These are phyloP conservation scores for Pachyrhynchus sulphureomaculatus DNA, from an alignment of 1,140 invertebrate genomes.

Conservation along the genomic window DNA sequence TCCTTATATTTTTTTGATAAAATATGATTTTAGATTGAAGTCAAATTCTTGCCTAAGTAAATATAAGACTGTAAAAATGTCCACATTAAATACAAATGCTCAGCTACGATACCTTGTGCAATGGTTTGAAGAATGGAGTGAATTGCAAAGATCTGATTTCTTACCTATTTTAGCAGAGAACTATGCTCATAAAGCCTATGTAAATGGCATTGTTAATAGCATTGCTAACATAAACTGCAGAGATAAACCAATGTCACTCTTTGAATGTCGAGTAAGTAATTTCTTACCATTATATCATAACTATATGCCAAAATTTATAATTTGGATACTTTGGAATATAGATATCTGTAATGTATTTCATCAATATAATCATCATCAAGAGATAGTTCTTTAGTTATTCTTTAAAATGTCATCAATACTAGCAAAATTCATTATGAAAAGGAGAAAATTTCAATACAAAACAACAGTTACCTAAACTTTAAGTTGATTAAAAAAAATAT, in stretches of 20 bases:
- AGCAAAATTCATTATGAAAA: too few species aligned
- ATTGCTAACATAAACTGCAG: conserved; percentile 67
- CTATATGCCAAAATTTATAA: too few species aligned
- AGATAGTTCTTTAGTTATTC: too few species aligned
- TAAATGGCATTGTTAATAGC: conserved; percentile 73
- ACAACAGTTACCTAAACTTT: too few species aligned
- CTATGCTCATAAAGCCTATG: conserved; percentile 59
- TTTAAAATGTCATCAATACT: too few species aligned
- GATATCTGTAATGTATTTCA: too few species aligned
- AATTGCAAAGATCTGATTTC: conserved; percentile 83
- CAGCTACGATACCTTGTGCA: conserved; percentile 77
- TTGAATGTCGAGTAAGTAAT: conserved; percentile 76
- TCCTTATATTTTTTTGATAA: too few species aligned
- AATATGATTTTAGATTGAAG: conserved; percentile 15
- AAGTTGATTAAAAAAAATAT: too few species aligned
- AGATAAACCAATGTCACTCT: conserved; percentile 79
- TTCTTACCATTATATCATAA: too few species aligned
- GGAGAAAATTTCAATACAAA: too few species aligned
- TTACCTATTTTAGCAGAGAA: conserved; percentile 73
- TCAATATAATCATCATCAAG: too few species aligned
- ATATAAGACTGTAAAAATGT: conserved; percentile 37
- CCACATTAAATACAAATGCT: conserved; percentile 57
- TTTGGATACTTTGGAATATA: too few species aligned
- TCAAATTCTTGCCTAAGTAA: conserved; percentile 8
- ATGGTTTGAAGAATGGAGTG: conserved; percentile 89